Conservation (phyloP, 2,888 invertebrate genomes). For the Syritta pipiens region DNA sequence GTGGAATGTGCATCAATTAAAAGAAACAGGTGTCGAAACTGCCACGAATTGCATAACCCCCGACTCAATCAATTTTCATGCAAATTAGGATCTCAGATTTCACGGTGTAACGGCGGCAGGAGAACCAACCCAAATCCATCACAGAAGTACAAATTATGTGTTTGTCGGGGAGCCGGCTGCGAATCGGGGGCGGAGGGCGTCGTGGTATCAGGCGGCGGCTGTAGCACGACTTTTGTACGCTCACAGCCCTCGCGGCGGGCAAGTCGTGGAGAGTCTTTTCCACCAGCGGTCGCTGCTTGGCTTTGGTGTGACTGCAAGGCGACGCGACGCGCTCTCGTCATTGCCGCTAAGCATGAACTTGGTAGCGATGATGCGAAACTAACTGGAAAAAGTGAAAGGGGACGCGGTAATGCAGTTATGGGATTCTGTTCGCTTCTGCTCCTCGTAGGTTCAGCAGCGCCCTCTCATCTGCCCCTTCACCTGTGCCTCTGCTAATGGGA, state of each 20-base stretch:
- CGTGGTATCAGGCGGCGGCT: constrained; percentile 17
- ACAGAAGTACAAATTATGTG: constrained; percentile 60
- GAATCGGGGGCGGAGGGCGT: constrained; percentile 24
- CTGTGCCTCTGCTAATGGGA: constrained; percentile 3
- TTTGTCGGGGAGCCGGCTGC: constrained; percentile 10
- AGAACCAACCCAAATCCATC: constrained; percentile 62
- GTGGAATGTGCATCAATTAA: constrained; percentile 59
- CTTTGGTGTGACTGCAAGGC: constrained; percentile 25
- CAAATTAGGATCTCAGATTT: constrained; percentile 68
- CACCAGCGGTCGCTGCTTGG: constrained; percentile 12
- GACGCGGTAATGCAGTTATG: constrained; percentile 24
- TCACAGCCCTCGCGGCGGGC: constrained; percentile 4
- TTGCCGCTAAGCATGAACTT: constrained; percentile 12
- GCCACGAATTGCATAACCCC: constrained; percentile 54
- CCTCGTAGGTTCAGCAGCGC: not conserved
- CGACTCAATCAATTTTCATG: constrained; percentile 68
- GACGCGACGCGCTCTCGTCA: constrained; percentile 27
- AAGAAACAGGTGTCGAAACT: constrained; percentile 67
- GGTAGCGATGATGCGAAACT: constrained; percentile 53
- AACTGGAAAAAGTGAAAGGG: constrained; percentile 59
- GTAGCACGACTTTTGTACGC: constrained; percentile 44
- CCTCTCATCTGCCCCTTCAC: too few species aligned
- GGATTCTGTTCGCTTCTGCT: constrained; percentile 47
- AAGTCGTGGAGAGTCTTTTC: constrained; percentile 30
- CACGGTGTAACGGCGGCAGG: constrained; percentile 40